Evolutionary conservation across 2,888 invertebrate species (phyloP).

Genomic region (Noctuana brunneofusca): DNA sequence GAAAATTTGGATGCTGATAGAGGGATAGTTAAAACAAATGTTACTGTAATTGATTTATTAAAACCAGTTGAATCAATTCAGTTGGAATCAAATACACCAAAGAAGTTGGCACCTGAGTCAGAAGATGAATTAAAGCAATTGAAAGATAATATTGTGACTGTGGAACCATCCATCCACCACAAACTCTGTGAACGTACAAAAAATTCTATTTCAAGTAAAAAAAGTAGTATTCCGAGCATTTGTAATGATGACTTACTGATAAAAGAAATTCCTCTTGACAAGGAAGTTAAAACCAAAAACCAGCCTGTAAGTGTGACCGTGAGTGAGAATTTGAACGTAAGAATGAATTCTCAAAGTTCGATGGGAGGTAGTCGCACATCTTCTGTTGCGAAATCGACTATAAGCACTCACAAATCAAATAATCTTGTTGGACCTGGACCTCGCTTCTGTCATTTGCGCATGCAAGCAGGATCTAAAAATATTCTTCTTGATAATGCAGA

Average conservation of each 20-base stretch:
- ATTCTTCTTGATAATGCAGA: constrained; percentile 91
- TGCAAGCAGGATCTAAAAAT: constrained; percentile 91
- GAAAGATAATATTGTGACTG: constrained; percentile 56
- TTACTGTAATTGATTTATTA: constrained; percentile 48
- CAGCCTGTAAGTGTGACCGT: constrained; percentile 46
- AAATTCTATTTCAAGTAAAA: constrained; percentile 71
- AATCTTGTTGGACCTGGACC: constrained; percentile 85
- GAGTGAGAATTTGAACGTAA: constrained; percentile 53
- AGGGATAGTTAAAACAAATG: constrained; percentile 50
- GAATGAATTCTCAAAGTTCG: constrained; percentile 74
- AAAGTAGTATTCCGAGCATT: constrained; percentile 66
- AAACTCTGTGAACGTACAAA: constrained; percentile 83
- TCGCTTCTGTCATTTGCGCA: constrained; percentile 88
- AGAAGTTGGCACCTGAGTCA: constrained; percentile 48
- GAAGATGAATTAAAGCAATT: constrained; percentile 55
- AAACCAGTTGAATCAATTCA: constrained; percentile 51
- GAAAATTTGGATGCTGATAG: constrained; percentile 27
- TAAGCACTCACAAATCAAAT: constrained; percentile 77
- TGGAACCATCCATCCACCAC: constrained; percentile 83
- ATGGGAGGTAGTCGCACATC: constrained; percentile 76
- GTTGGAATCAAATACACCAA: constrained; percentile 47
- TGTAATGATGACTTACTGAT: constrained; percentile 63
- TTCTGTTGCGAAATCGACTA: constrained; percentile 75
- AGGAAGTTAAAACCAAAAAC: constrained; percentile 56
- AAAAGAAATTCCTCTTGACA: constrained; percentile 55